phyloP scores from a whole-genome alignment of 2,113 vertebrate species.

The Centrocercus urophasianus region DNA sequence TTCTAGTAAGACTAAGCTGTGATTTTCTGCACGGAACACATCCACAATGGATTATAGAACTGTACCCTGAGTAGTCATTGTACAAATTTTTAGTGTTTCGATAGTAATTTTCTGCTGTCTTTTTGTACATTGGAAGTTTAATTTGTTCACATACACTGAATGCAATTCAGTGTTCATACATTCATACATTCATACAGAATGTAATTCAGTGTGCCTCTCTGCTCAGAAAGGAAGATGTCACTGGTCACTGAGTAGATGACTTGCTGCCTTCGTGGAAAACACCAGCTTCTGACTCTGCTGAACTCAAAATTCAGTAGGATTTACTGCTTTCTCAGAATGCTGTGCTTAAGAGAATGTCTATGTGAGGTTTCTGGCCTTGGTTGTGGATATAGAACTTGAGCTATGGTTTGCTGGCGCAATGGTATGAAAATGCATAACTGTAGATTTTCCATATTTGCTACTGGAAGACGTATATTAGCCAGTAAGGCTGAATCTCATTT shows the following conservation, averaged over 20 bases:
- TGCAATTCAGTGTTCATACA: background rate
- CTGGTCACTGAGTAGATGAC: background rate
- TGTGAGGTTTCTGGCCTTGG: background rate
- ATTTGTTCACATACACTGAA: background rate
- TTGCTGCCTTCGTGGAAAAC: background rate
- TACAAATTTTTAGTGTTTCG: background rate
- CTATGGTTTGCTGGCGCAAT: rapidly evolving
- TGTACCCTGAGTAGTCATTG: background rate
- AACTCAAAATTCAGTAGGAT: background rate
- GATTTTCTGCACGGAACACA: background rate
- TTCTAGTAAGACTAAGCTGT: background rate
- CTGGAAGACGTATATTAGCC: background rate
- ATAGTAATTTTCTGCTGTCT: background rate
- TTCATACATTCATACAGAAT: background rate
- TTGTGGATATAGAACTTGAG: background rate
- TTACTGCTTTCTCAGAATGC: background rate
- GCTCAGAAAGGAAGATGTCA: background rate
- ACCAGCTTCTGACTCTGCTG: background rate
- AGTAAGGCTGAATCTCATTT: background rate
- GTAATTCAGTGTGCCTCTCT: background rate
- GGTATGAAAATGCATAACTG: background rate
- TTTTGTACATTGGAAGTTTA: background rate
- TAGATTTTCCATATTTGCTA: background rate
- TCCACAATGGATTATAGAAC: background rate
- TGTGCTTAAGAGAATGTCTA: rapidly evolving